Conservation (phyloP, 2,888 invertebrate species). For the Epirrhoe tristata region DNA sequence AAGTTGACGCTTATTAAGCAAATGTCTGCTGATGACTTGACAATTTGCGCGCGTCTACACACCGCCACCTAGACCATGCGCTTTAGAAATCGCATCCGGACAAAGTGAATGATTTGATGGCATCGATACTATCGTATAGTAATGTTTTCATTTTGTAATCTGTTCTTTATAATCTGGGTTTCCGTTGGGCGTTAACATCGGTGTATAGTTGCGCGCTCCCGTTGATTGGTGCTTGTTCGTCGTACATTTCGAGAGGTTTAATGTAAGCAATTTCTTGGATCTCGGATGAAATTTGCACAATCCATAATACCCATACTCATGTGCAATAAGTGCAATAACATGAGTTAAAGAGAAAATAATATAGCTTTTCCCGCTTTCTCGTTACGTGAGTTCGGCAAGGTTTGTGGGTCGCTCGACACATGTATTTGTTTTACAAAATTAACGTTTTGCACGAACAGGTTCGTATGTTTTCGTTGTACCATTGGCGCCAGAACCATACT, state of each 20-base stretch:
- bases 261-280: slow-evolving; percentile 19
- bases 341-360: slow-evolving; percentile 58
- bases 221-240: slow-evolving; percentile 23
- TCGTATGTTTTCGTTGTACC: slow-evolving; percentile 63
- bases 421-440: slow-evolving; percentile 74
- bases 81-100: slow-evolving; percentile 38
- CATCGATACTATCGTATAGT: slow-evolving; percentile 19
- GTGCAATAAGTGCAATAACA: slow-evolving; percentile 26
- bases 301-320: slow-evolving; percentile 20
- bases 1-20: slow-evolving; percentile 42
- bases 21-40: slow-evolving; percentile 45
- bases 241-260: slow-evolving; percentile 13
- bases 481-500: slow-evolving; percentile 62
- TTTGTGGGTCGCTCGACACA: slow-evolving; percentile 64
- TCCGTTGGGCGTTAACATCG: slow-evolving; percentile 15
- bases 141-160: slow-evolving; percentile 30
- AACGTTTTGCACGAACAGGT: slow-evolving; percentile 72
- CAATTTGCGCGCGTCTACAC: slow-evolving; percentile 36
- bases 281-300: slow-evolving; percentile 12
- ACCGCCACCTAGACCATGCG: slow-evolving; percentile 22
- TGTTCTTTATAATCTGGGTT: slow-evolving; percentile 20
- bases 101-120: slow-evolving; percentile 27
- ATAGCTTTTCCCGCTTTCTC: slow-evolving; percentile 72
- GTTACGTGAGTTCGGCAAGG: slow-evolving; percentile 50
- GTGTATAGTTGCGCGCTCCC: slow-evolving; percentile 2